Base-by-base conservation (phyloP, 2,113 vertebrate species). In the Hirundichthys speculiger region DNA sequence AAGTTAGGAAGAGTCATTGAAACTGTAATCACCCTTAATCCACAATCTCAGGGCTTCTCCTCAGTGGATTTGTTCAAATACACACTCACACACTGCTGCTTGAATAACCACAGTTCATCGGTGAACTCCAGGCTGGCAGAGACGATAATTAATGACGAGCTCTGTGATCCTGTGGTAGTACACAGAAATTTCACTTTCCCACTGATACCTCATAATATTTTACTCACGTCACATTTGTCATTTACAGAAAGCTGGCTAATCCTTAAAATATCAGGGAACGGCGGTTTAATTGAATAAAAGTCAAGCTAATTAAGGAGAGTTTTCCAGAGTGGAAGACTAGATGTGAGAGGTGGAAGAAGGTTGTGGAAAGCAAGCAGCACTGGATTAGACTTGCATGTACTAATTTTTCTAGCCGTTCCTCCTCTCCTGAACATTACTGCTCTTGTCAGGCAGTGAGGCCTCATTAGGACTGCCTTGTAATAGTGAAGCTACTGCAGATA, bases 61-160 rank as follows among this genome's bases (percentile, higher is more conserved):
- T 16, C 43, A 45, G 40, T 47, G 20, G 14, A 39, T 25, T 40
- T 39, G 30, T 9, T 41, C 47, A 13, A 15, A 6, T 18, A n/a
- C 16, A 7, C 52, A 45, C 52, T 20, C 27, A 40, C 27, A 47
- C 38, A 53, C 49, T 53, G 38, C 49, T 69, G 61, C 64, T 56
- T 61, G 48, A 62, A 66, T 57, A 73, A 55, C 61, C 56, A 66
- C 51, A 52, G 52, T 73, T 80, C 1, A 5, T 40, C 58, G 73
- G 30, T 50, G 47, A 65, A 51, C 65, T 55, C 19, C 55, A 77
- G 72, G 69, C 74, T 67, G 56, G 62, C 70, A 54, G 25, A 73
- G 74, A 57, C 58, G 53, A 42, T 78, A 79, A 74, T 80, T 82
- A 86, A 80, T 55, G 69, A 46, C 13, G 24, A 63, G 65, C 55